A percentile compares a stretch with the other conserved stretches of the same genome.
Evolutionary conservation across 2,888 invertebrate species (phyloP).

Genomic region (Flabesymbios commensalis): DNA sequence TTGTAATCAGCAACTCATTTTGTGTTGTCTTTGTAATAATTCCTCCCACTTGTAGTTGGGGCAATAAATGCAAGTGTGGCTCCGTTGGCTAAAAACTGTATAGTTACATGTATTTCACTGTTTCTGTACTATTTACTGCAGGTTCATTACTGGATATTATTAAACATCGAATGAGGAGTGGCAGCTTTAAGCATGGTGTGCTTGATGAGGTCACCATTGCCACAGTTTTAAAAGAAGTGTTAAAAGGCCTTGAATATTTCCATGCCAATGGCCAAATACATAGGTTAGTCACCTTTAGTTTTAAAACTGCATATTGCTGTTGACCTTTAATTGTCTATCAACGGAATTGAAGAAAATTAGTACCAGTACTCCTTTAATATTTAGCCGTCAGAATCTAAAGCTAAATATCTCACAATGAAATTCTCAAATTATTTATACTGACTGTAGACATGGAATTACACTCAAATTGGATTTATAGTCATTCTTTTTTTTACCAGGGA

Average conservation of each 20-base stretch:
- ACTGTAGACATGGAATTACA: background rate
- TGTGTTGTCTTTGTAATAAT: too few relatives aligned
- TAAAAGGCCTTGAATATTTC: constrained; percentile 97
- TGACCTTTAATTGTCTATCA: background rate
- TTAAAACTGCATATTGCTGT: background rate
- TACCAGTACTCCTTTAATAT: background rate
- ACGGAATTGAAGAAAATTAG: background rate
- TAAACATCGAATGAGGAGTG: constrained; percentile 92
- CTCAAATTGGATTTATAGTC: background rate
- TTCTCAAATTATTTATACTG: background rate
- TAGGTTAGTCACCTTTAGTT: constrained; percentile 69
- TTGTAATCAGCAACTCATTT: too few relatives aligned
- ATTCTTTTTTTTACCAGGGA: constrained; percentile 70
- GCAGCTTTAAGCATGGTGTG: constrained; percentile 92
- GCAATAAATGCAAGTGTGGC: too few relatives aligned
- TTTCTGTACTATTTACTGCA: too few relatives aligned
- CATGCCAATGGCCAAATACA: constrained; percentile 99
- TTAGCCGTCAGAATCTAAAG: background rate
- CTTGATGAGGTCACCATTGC: constrained; percentile 98
- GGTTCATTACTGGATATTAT: constrained; percentile 71
- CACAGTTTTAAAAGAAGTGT: constrained; percentile 83
- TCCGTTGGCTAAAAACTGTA: too few relatives aligned
- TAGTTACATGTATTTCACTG: too few relatives aligned
- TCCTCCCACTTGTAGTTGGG: too few relatives aligned
- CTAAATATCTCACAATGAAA: background rate